A percentile compares a stretch with the other conserved stretches of the same genome.
phyloP scores from a whole-genome alignment of 2,797 vertebrate species.

The Hemitrygon akajei region DNA sequence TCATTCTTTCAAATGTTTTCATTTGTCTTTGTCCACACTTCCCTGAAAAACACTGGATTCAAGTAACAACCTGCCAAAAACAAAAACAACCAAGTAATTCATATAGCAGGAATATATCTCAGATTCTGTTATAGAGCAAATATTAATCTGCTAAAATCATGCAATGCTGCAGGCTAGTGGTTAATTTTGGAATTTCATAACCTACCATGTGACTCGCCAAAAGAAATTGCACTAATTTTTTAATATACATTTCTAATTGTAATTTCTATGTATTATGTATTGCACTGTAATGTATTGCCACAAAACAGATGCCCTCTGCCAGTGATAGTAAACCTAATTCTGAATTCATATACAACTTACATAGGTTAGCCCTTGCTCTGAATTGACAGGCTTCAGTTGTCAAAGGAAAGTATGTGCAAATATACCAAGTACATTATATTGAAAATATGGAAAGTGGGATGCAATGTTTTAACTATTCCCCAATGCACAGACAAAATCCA shows the following conservation, averaged over 20 bases:
- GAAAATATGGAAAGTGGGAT: background rate
- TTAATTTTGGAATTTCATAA: background rate
- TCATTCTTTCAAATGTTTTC: slow-evolving; percentile 34
- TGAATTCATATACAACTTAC: too few relatives aligned
- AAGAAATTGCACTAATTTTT: too few relatives aligned
- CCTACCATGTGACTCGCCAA: too few relatives aligned
- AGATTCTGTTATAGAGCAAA: background rate
- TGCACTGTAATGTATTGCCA: too few relatives aligned
- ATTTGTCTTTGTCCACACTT: slow-evolving; percentile 28
- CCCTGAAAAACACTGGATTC: slow-evolving; percentile 36
- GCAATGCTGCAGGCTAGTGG: background rate
- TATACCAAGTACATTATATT: background rate
- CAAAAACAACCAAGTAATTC: slow-evolving; percentile 18
- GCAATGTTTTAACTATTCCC: background rate
- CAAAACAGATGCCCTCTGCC: too few relatives aligned
- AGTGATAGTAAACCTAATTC: too few relatives aligned
- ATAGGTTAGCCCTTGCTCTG: background rate
- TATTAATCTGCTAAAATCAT: background rate
- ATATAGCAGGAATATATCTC: background rate
- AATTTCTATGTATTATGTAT: too few relatives aligned
- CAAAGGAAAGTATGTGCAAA: background rate
- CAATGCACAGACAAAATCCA: background rate
- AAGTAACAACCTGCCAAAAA: slow-evolving; percentile 22
- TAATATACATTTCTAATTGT: too few relatives aligned
- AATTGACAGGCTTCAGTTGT: background rate